Evolutionary conservation across 35 echinoderm and acorn worm genomes (phyloP).

Genomic region (Patiria miniata): DNA sequence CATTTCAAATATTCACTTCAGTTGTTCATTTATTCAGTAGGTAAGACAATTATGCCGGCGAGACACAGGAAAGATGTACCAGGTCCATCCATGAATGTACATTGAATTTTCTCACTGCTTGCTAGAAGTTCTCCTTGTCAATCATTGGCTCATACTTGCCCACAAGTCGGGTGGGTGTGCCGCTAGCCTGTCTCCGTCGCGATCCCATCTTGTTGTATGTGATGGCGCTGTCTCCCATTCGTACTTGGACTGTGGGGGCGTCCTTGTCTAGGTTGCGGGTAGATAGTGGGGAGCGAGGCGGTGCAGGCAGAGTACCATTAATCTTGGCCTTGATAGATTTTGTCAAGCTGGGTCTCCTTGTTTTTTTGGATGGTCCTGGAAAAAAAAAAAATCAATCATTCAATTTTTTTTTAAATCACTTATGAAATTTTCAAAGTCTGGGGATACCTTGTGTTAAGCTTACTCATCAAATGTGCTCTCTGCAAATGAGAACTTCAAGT

Average conservation of each 20-base stretch:
- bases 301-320: background rate
- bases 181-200: constrained; percentile 16
- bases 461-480: too few species aligned
- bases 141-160: constrained; percentile 64
- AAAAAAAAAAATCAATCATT: background rate
- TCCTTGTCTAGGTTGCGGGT: constrained; percentile 62
- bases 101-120: too few species aligned
- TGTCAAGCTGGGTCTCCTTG: constrained; percentile 29
- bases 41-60: too few species aligned
- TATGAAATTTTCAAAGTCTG: background rate
- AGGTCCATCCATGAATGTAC: too few species aligned
- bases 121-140: constrained; percentile 62
- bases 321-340: constrained; percentile 54
- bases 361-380: constrained; percentile 35
- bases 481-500: too few species aligned
- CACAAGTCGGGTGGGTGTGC: constrained; percentile 32
- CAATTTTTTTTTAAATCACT: background rate
- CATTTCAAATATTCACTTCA: too few species aligned
- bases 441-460: background rate
- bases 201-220: constrained; percentile 8
- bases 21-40: too few species aligned
- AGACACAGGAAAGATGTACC: too few species aligned
- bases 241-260: background rate
- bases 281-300: constrained; percentile 54
- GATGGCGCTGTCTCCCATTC: background rate